Base-by-base conservation (phyloP, 2,888 invertebrate genomes). In the Camponotus fellah region DNA sequence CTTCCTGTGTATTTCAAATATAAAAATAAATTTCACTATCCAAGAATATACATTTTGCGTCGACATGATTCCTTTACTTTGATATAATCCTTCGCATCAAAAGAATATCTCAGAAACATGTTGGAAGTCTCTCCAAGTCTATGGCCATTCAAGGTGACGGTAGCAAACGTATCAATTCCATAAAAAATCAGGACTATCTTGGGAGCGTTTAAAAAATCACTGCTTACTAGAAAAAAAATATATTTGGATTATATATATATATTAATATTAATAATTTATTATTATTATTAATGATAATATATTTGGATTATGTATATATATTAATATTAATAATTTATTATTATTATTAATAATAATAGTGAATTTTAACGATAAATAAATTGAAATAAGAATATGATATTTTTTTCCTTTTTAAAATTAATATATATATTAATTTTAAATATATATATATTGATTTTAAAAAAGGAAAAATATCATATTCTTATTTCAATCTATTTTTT, bases 161-260 rank as follows among this genome's bases (percentile, higher is more conserved):
- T 96, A 3, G 98, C 96, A 83, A 98, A 96, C 0, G 99, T 99
- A 94, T 99, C 99, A 66, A 99, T 94, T 1, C 99, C 99, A 91
- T 98, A 96, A 83, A 98, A 97, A 6, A 97, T 96, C 81, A 99
- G 93, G 87, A 95, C 93, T 14, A 96, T 91, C 82, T 95, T 94
- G 46, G 95, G 92, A 88, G 92, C 92, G 82, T 92, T 89, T 68
- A 95, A 88, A 49, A 94, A 71, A 9, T 88, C 86, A 34, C 92
- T 69, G n/a, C 93, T 90, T 46, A 95, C 96, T 95, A 86, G 26
- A 26, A 82, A 95, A 94, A 88, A 56, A 8, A 80, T 46, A 82
- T 26, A 26, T 34, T 79, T 75, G 49, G 6, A 65, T 12, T 53
- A 53, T 53, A 49, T 49, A 49, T 49, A n/a, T 8, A n/a, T n/a